A percentile compares a stretch with the other conserved stretches of the same genome.
Evolutionary conservation across 1,140 invertebrate species (phyloP).

Genomic region (Neelides sp.): DNA sequence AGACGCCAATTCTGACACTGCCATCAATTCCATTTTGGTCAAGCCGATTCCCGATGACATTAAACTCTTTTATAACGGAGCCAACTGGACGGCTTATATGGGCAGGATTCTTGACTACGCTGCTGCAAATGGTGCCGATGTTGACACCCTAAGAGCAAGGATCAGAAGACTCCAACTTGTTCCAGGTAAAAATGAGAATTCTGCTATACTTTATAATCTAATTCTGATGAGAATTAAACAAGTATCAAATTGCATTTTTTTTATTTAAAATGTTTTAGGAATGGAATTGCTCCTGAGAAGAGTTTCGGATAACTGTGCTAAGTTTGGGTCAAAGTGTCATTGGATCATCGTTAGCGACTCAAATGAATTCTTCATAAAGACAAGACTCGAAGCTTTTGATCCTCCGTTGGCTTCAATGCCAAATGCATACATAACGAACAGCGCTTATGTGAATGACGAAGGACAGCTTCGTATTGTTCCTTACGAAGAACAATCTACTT

Average conservation of each 20-base stretch:
- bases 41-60: constrained; percentile 15
- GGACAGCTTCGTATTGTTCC: constrained; percentile 17
- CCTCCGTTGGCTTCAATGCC: constrained; percentile 23
- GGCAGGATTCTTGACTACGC: constrained; percentile 20
- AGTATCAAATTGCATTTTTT: background rate
- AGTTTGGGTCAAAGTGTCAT: background rate
- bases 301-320: constrained; percentile 9
- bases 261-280: constrained; percentile 9
- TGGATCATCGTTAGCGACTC: constrained; percentile 25
- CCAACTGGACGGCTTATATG: constrained; percentile 25
- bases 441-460: constrained; percentile 6
- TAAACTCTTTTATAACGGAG: constrained; percentile 7
- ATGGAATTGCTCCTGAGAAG: constrained; percentile 19
- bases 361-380: constrained; percentile 26
- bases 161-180: constrained; percentile 13
- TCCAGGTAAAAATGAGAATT: constrained; percentile 13
- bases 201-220: background rate
- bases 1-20: constrained; percentile 26
- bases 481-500: constrained; percentile 20
- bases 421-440: constrained; percentile 21
- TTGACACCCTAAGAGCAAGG: constrained; percentile 8
- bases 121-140: constrained; percentile 13
- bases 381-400: constrained; percentile 2
- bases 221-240: background rate
- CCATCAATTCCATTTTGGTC: constrained; percentile 17